Conservation (phyloP, 2,797 vertebrate genomes). For the Microctenopoma lineatum region DNA sequence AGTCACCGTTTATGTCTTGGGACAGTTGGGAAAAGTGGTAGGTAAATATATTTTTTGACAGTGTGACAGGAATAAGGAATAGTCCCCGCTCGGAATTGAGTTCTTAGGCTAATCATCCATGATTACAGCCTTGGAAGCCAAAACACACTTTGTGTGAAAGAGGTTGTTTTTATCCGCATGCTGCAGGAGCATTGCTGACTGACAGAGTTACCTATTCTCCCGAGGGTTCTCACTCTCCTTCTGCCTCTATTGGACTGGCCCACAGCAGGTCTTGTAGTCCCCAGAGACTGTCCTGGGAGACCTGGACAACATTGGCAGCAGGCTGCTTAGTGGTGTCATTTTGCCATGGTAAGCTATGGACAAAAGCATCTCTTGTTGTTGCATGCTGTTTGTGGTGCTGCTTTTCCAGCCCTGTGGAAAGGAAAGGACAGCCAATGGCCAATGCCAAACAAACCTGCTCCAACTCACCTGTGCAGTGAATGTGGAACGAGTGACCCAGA, state of each 20-base stretch:
- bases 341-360: slow-evolving; percentile 60
- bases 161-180: slow-evolving; percentile 77
- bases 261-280: slow-evolving; percentile 63
- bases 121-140: slow-evolving; percentile 78
- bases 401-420: slow-evolving; percentile 80
- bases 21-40: slow-evolving; percentile 67
- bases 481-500: slow-evolving; percentile 81
- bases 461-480: slow-evolving; percentile 83
- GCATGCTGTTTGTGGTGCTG: slow-evolving; percentile 74
- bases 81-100: slow-evolving; percentile 67
- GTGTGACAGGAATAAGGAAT: slow-evolving; percentile 79
- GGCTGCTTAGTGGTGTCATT: slow-evolving; percentile 74
- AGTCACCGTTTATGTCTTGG: slow-evolving; percentile 49
- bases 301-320: slow-evolving; percentile 74
- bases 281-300: slow-evolving; percentile 71
- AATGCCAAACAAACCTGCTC: slow-evolving; percentile 83
- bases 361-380: slow-evolving; percentile 84
- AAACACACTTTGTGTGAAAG: slow-evolving; percentile 80
- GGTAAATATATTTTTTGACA: slow-evolving; percentile 75
- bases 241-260: slow-evolving; percentile 68
- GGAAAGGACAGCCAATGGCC: slow-evolving; percentile 79
- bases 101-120: slow-evolving; percentile 78
- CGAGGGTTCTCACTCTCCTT: slow-evolving; percentile 69
- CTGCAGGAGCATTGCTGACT: slow-evolving; percentile 63
- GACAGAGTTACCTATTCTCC: slow-evolving; percentile 76